Evolutionary conservation across 2,113 vertebrate species (phyloP).

Genomic region (Sebastes fasciatus): DNA sequence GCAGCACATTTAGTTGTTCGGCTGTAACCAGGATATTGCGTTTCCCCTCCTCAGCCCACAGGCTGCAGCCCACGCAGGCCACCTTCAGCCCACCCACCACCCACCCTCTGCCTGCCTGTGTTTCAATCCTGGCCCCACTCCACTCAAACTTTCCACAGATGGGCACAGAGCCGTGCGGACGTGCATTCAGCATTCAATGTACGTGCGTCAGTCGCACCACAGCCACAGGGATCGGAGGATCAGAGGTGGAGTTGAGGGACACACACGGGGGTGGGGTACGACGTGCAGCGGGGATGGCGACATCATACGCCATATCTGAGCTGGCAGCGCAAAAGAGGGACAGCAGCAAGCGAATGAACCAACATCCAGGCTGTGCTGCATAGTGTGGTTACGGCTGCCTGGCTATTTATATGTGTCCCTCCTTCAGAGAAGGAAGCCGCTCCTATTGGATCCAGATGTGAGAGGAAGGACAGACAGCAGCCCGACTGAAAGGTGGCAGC

Average conservation of each 20-base stretch:
- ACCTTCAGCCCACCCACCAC: slow-evolving; percentile 70
- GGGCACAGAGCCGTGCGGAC: slow-evolving; percentile 51
- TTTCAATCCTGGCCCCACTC: slow-evolving; percentile 59
- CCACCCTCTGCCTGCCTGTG: slow-evolving; percentile 58
- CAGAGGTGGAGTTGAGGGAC: slow-evolving; percentile 42
- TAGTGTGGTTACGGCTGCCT: slow-evolving; percentile 78
- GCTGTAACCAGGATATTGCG: slow-evolving; percentile 59
- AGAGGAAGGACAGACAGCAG: slow-evolving; percentile 65
- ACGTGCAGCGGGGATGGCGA: slow-evolving; percentile 20
- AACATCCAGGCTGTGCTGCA: slow-evolving; percentile 71
- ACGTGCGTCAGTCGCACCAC: slow-evolving; percentile 63
- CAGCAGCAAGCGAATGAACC: slow-evolving; percentile 64
- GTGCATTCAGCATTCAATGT: slow-evolving; percentile 20
- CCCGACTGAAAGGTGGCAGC: slow-evolving; percentile 67
- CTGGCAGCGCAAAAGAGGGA: slow-evolving; percentile 52
- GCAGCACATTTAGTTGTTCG: slow-evolving; percentile 52
- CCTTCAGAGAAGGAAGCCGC: slow-evolving; percentile 77
- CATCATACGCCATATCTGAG: slow-evolving; percentile 57
- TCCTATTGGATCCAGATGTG: slow-evolving; percentile 87
- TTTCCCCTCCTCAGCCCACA: slow-evolving; percentile 71
- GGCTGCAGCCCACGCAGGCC: slow-evolving; percentile 64
- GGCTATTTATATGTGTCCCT: slow-evolving; percentile 83
- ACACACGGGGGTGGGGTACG: slow-evolving; percentile 21
- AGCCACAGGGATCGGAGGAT: slow-evolving; percentile 36
- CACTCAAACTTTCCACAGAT: slow-evolving; percentile 73